Conservation (phyloP, 2,797 vertebrate genomes). For the Myoxocephalus aenaeus region DNA sequence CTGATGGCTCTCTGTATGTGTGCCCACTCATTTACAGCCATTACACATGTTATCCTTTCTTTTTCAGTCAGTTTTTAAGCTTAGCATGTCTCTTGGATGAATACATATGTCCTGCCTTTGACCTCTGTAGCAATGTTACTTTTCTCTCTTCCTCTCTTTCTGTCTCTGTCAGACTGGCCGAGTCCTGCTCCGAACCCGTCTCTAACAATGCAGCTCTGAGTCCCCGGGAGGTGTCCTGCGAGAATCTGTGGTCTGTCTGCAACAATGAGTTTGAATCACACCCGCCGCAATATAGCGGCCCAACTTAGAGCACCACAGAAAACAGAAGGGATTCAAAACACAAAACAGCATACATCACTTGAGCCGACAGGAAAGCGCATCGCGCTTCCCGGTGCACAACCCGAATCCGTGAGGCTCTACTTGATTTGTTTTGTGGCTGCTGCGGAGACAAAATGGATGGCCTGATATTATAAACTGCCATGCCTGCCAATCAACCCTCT, state of each 20-base stretch:
- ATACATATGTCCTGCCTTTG: conserved; percentile 30
- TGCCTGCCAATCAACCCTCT: conserved; percentile 32
- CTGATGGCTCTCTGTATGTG: background rate
- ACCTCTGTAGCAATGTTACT: conserved; percentile 11
- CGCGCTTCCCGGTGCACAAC: conserved; percentile 16
- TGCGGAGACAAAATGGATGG: conserved; percentile 40
- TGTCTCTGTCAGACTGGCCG: conserved; percentile 75
- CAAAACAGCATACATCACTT: conserved; percentile 13
- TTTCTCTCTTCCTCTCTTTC: conserved; percentile 1
- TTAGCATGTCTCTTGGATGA: background rate
- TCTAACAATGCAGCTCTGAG: conserved; percentile 84
- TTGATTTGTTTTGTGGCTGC: conserved; percentile 50
- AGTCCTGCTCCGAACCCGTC: conserved; percentile 76
- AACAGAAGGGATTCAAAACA: conserved; percentile 7
- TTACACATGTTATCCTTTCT: conserved; percentile 8
- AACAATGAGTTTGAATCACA: conserved; percentile 56
- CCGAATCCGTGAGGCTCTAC: conserved; percentile 29
- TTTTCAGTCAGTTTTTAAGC: background rate
- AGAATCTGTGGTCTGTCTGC: conserved; percentile 52
- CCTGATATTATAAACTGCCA: conserved; percentile 44
- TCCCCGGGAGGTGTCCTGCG: conserved; percentile 29
- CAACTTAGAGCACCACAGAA: conserved; percentile 9
- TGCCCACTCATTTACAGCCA: conserved; percentile 1
- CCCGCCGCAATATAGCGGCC: conserved; percentile 19
- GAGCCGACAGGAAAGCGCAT: conserved; percentile 25